Evolutionary conservation across 2,888 invertebrate species (phyloP).

Genomic region (Celastrina argiolus): DNA sequence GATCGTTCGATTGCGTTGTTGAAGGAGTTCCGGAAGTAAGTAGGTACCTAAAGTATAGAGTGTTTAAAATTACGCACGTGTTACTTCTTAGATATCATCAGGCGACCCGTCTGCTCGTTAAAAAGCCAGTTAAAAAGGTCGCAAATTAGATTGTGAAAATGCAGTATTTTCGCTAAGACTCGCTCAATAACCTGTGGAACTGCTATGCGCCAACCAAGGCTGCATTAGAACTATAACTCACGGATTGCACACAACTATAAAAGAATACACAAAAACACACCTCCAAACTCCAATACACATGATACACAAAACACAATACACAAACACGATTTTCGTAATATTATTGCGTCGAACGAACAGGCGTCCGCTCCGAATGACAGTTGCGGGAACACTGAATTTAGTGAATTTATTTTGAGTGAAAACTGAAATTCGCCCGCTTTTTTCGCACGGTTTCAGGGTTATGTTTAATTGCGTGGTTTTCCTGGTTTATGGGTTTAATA

Average conservation of each 20-base stretch:
- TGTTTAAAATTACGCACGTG: background rate
- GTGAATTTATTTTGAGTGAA: no score
- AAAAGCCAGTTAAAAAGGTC: no score
- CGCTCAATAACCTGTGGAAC: background rate
- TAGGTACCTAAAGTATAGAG: no score
- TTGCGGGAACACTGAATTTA: background rate
- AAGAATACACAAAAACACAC: background rate
- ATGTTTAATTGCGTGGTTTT: no score
- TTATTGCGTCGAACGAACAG: background rate
- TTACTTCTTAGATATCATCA: background rate
- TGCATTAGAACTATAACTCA: background rate
- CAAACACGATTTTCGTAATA: background rate
- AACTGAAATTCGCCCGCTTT: no score
- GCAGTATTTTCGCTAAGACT: background rate
- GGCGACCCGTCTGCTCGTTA: no score
- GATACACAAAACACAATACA: background rate
- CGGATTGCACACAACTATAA: background rate
- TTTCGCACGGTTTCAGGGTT: no score
- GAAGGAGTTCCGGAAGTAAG: no score
- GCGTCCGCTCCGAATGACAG: background rate
- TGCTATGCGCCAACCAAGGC: conserved; percentile 3
- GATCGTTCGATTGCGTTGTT: background rate
- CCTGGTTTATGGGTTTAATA: background rate
- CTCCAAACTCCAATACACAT: background rate
- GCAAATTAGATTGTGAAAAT: background rate